Conservation (phyloP, 2,797 vertebrate genomes). For the Salarias fasciatus region DNA sequence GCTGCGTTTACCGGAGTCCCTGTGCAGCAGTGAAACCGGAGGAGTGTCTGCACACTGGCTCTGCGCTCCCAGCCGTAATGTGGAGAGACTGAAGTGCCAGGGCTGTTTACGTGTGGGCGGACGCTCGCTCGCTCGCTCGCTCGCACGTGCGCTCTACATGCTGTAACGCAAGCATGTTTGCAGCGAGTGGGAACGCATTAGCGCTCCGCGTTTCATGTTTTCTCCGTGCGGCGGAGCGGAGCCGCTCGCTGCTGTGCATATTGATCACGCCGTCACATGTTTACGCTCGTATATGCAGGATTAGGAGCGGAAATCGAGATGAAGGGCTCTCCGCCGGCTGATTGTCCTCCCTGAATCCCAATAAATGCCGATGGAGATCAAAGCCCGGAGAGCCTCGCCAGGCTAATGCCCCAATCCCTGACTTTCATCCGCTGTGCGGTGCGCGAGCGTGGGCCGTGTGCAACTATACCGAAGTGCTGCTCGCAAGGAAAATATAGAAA, state of each 20-base stretch:
- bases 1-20: slow-evolving; percentile 33
- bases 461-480: no score
- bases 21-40: slow-evolving; percentile 46
- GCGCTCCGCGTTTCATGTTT: slow-evolving; percentile 10
- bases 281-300: slow-evolving; percentile 28
- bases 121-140: slow-evolving; percentile 11
- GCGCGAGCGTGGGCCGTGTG: slow-evolving; percentile 5
- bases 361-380: slow-evolving; percentile 47
- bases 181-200: slow-evolving; percentile 24
- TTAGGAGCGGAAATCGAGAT: no score
- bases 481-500: no score
- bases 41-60: slow-evolving; percentile 46
- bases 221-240: slow-evolving; percentile 9
- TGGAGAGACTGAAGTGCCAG: slow-evolving; percentile 23
- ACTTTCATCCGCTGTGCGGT: slow-evolving; percentile 4
- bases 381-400: slow-evolving; percentile 36
- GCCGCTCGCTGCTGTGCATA: slow-evolving; percentile 15
- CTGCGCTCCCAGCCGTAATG: slow-evolving; percentile 47
- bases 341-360: slow-evolving; percentile 44
- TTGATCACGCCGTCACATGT: slow-evolving; percentile 34
- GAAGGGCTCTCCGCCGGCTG: slow-evolving; percentile 35
- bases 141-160: slow-evolving; percentile 9
- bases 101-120: slow-evolving; percentile 9
- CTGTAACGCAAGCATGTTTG: slow-evolving; percentile 6
- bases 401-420: slow-evolving; percentile 38